Conservation (phyloP, 2,888 invertebrate species). For the Chironomus riparius region DNA sequence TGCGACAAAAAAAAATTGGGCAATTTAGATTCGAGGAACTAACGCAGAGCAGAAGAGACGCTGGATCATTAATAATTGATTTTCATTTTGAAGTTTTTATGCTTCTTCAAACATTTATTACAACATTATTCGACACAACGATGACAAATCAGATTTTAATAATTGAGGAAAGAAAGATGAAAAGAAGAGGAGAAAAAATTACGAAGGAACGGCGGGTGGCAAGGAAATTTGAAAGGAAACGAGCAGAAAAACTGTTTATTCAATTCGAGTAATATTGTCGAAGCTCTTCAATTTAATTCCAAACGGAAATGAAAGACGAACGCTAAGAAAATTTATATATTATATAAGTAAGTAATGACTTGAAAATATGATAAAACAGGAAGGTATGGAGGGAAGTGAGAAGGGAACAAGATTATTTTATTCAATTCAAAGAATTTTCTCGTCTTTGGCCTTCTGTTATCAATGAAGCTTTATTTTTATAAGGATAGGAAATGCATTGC, state of each 20-base stretch:
- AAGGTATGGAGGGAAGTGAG: background rate
- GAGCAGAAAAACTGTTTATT: slow-evolving; percentile 26
- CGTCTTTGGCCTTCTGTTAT: too few relatives aligned
- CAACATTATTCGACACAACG: slow-evolving; percentile 2
- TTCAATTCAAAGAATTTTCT: background rate
- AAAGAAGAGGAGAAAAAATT: background rate
- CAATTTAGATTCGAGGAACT: too few relatives aligned
- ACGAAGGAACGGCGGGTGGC: background rate
- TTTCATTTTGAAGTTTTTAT: background rate
- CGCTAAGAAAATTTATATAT: background rate
- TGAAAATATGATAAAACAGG: background rate
- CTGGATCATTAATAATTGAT: background rate
- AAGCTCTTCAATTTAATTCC: slow-evolving; percentile 20
- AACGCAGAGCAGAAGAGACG: background rate
- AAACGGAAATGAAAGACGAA: slow-evolving; percentile 16
- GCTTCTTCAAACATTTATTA: background rate
- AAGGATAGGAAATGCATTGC: too few relatives aligned
- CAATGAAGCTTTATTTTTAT: too few relatives aligned
- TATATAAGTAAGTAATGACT: slow-evolving; percentile 1
- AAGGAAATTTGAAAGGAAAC: slow-evolving; percentile 10
- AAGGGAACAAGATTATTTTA: background rate
- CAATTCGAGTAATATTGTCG: background rate
- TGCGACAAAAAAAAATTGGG: too few relatives aligned
- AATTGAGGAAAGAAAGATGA: background rate
- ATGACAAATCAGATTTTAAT: slow-evolving; percentile 27